Evolutionary conservation across 2,888 invertebrate species (phyloP), one percentile per base, ranked within the genome.

Genomic region (Coelopa pilipes): DNA sequence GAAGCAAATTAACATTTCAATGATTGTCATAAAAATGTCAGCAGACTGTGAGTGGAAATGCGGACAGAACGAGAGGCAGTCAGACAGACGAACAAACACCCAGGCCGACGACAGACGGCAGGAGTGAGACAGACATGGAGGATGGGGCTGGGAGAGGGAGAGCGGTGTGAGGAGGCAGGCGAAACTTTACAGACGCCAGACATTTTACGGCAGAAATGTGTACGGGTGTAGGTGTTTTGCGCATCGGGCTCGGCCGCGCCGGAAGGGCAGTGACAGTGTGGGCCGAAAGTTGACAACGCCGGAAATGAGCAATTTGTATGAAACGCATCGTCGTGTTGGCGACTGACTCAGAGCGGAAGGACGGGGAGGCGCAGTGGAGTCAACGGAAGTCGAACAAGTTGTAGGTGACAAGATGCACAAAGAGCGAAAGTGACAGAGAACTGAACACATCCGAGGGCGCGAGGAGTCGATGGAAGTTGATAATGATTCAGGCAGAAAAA

Each of bases 1-100:
- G 7, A 34, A 7, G 34, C 34, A 65, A 65, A 65, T 65, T 65
- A 45, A 47, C 65, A 65, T 65, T 45, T 65, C 65, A 65, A 65
- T 65, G 46, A 17, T 17, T 65, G 47, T 47, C 65, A 65, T 65
- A n/a, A 65, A 65, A 65, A 65, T 65, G 34, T 65, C 15, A 66
- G 50, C 24, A 13, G 10, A 66, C 21, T 24, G 49, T 66, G 66
- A 15, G n/a, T 50, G 24, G 50, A 66, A 4, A 66, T 66, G 24
- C 19, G 17, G 46, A 45, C 5, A 15, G 46, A n/a, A n/a, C n/a
- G n/a, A n/a, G n/a, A 65, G 65, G 10, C 21, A 59, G 21, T 19
- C 57, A 21, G 24, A 65, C 17, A 46, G 46, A 65, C 17, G 46
- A 34, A 34, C 34, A 34, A 34, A 34, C 7, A 34, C 34, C 2